phyloP scores from a whole-genome alignment of 1,140 invertebrate species.

The Agraylea sexmaculata region DNA sequence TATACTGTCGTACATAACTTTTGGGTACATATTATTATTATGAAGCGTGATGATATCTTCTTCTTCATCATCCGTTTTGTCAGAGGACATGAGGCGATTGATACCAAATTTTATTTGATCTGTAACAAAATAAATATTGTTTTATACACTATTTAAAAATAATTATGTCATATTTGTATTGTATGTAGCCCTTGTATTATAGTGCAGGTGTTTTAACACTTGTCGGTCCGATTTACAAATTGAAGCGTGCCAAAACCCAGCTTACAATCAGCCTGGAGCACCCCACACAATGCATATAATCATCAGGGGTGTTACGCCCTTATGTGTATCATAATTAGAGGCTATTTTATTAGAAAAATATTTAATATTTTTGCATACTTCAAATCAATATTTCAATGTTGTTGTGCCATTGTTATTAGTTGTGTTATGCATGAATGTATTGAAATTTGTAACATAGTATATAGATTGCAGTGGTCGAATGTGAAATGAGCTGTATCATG shows the following conservation, averaged over 20 bases:
- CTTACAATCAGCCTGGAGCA: no score
- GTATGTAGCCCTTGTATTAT: conserved; percentile 24
- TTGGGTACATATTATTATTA: conserved; percentile 31
- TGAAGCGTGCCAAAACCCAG: conserved; percentile 6
- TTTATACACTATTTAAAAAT: conserved; percentile 13
- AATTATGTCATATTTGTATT: conserved; percentile 25
- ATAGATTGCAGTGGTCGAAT: conserved; percentile 22
- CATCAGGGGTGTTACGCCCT: no score
- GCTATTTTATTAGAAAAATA: no score
- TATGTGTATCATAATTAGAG: no score
- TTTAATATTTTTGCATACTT: no score
- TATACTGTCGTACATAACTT: conserved; percentile 16
- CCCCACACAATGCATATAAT: no score
- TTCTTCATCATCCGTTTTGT: conserved; percentile 42
- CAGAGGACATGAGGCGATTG: conserved; percentile 51
- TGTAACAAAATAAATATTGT: conserved; percentile 33
- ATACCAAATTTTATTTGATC: conserved; percentile 63
- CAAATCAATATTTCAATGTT: no score
- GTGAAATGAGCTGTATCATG: conserved; percentile 43
- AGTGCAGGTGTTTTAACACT: conserved; percentile 36
- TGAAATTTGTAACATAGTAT: no score
- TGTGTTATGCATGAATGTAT: no score
- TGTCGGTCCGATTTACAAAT: conserved; percentile 26
- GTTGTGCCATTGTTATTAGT: no score
- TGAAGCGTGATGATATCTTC: conserved; percentile 30